phyloP scores from a whole-genome alignment of 2,888 invertebrate genomes.

The Noctua comes region DNA sequence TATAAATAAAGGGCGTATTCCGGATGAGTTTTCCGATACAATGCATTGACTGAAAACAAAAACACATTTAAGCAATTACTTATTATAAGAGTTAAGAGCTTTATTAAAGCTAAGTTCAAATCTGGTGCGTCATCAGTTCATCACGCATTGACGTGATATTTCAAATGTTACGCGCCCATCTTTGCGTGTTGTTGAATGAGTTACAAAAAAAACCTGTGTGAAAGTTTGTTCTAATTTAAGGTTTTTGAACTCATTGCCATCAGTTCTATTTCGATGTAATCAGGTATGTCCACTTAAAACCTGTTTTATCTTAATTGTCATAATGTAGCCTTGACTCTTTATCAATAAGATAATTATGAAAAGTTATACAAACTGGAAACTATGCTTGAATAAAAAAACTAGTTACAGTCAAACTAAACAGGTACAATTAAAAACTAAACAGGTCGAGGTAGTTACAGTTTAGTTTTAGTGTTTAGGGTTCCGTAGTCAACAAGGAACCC shows the following conservation, averaged over 20 bases:
- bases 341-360: slow-evolving; percentile 3
- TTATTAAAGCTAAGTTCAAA: not conserved
- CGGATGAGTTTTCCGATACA: slow-evolving; percentile 96
- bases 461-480: too few species aligned
- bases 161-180: not conserved
- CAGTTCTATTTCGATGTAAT: not conserved
- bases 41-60: slow-evolving; percentile 93
- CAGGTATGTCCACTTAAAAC: slow-evolving; percentile 24
- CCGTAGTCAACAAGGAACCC: too few species aligned
- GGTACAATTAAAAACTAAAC: too few species aligned
- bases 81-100: not conserved
- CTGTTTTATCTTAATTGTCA: slow-evolving; percentile 30
- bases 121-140: not conserved
- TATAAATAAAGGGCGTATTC: slow-evolving; percentile 97
- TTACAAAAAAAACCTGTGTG: slow-evolving; percentile 8
- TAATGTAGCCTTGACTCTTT: slow-evolving; percentile 17
- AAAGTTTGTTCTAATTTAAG: slow-evolving; percentile 4
- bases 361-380: slow-evolving; percentile 11
- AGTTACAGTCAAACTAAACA: too few species aligned
- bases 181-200: not conserved
- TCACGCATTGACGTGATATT: not conserved
- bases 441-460: too few species aligned
- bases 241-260: slow-evolving; percentile 13
- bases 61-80: slow-evolving; percentile 2
- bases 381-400: not conserved